Conservation (phyloP, 1,140 invertebrate species). For the Notospermus geniculatus region DNA sequence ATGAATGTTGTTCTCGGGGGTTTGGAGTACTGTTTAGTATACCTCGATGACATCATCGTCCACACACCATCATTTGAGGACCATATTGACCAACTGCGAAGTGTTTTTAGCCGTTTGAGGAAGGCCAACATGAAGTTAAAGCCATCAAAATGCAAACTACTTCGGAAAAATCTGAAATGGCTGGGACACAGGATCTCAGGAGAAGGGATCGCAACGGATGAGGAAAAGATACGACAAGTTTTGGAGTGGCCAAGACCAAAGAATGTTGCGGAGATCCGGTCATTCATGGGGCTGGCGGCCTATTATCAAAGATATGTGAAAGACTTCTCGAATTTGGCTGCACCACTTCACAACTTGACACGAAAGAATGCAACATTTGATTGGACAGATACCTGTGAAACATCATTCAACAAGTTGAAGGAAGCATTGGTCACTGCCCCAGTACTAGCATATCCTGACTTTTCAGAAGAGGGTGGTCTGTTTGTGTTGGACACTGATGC, state of each 20-base stretch:
- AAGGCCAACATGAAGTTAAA: no score
- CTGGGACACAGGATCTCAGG: neutral
- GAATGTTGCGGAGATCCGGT: neutral
- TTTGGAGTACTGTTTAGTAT: no score
- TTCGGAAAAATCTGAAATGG: neutral
- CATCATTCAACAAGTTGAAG: slow-evolving; percentile 38
- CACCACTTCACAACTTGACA: slow-evolving; percentile 39
- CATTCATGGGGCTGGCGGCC: slow-evolving; percentile 29
- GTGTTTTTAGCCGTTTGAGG: no score
- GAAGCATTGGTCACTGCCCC: slow-evolving; percentile 13
- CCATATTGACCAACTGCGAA: slow-evolving; percentile 5
- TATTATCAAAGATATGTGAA: slow-evolving; percentile 43
- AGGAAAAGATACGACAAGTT: neutral
- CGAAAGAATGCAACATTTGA: slow-evolving; percentile 27
- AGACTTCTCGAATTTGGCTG: slow-evolving; percentile 49
- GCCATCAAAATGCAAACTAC: no score
- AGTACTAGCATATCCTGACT: neutral
- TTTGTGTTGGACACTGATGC: slow-evolving; percentile 8
- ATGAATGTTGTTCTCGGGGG: no score
- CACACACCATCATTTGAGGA: slow-evolving; percentile 16
- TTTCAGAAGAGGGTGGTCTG: neutral
- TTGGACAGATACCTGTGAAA: slow-evolving; percentile 34
- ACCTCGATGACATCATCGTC: no score
- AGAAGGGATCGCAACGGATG: neutral
- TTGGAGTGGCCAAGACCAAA: neutral